Evolutionary conservation across 1,140 invertebrate species (phyloP), one percentile per base, ranked within the genome.

Genomic region (Sminthurinus signatus): DNA sequence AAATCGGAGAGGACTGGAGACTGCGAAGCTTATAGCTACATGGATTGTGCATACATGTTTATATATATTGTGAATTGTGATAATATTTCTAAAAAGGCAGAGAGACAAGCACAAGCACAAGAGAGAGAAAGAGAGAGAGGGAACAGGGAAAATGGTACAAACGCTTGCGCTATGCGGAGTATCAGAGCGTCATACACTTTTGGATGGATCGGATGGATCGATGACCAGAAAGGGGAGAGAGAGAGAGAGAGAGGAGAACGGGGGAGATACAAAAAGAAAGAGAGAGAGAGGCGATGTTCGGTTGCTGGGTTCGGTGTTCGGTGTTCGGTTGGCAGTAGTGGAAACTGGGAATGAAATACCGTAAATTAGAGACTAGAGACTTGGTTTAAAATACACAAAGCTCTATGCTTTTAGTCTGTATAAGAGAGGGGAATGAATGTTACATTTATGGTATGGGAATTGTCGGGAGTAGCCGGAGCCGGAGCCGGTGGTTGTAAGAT

Each of bases 141-240:
- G 25, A 25, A 54, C 5, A 19, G 12, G 23, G 51, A 19, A 21
- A 25, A 54, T 54, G 51, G 17, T 17, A 27, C 25, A 19, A 25
- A 21, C 28, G 55, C 39, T 14, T 58, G 31, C 55, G 29, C 55
- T 29, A 8, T 10, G 10, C 28, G 5, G 27, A 31, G 21, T 10
- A 10, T 15, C 8, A 17, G 10, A 12, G 8, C 39, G 21, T 29
- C 39, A 42, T 23, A 27, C 4, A 21, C 8, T 27, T 39, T n/a
- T n/a, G 23, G 43, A 10, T 36, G 10, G 5, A 12, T 29, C 29
- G 57, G 57, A 60, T 60, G 39, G 57, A 60, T 60, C 25, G 23
- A 10, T 44, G 39, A 60, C 21, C 39, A 60, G 57, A 60, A 60
- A 46, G 57, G 57, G 57, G 57, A 46, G 57, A 60, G 57, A 12